Base-by-base conservation (phyloP, 2,888 invertebrate genomes). In the Drosophila paramelanica region DNA sequence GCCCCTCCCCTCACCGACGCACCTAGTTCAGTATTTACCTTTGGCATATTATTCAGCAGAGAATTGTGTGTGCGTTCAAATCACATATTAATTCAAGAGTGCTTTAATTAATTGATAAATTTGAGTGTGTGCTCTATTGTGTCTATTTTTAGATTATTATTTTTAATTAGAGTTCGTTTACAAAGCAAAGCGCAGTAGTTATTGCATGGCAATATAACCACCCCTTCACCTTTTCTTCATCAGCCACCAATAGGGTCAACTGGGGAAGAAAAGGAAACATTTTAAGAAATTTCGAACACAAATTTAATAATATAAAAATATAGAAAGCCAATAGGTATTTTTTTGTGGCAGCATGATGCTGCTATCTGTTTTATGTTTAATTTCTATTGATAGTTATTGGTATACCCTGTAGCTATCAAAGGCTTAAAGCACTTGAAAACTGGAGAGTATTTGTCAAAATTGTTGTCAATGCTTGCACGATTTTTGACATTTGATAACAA, bases 41-140 rank as follows among this genome's bases (percentile, higher is more conserved):
- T 50, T 27, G 45, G 11, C 8, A 36, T 36, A 49, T 49, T 17
- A 39, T 17, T n/a, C 20, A 38, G 41, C 5, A 25, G 11, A 36
- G 13, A 13, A 13, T 36, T 36, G 11, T 13, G 11, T 13, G 43
- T 13, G 43, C 25, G 31, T n/a, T 33, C 31, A 36, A 27, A n/a
- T 49, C 6, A 25, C 39, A 59, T 57, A 45, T 49, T 53, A 42
- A 67, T 53, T 41, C 39, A 25, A n/a, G 6, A 49, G 17, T 61
- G 25, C 23, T 61, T 55, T 55, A 50, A 67, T 62, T 69, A 60
- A 43, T 43, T 42, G 39, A 45, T 31, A 20, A 13, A 33, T 50
- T 20, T 13, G 10, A 25, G 11, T 23, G 6, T 5, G 27, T 14
- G 17, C 31, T 1, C 3, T 1, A 20, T 27, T 33, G n/a, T 43